Conservation (phyloP, 2,113 vertebrate species). For the Chaetura pelagica region DNA sequence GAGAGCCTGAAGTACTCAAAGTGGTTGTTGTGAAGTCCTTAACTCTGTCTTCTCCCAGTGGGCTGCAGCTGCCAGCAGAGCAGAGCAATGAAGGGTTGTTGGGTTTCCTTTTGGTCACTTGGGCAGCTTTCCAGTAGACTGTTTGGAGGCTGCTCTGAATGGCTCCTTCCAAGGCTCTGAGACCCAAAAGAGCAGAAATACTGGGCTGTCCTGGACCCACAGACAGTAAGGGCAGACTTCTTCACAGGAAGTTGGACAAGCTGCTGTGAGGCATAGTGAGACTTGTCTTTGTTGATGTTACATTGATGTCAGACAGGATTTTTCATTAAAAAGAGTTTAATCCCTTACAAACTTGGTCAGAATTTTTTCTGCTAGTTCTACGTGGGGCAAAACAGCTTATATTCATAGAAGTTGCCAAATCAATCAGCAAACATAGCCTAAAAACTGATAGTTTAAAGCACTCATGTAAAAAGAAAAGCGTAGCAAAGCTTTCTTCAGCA, state of each 20-base stretch:
- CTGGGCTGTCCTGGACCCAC: neutral
- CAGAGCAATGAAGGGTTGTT: neutral
- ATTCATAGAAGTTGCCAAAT: conserved; percentile 20
- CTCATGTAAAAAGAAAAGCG: neutral
- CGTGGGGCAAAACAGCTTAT: neutral
- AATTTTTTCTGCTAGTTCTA: neutral
- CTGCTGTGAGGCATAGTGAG: neutral
- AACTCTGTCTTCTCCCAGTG: neutral
- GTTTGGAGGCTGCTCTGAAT: neutral
- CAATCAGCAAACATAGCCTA: neutral
- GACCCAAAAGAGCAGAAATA: neutral
- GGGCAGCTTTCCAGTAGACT: neutral
- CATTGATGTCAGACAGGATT: neutral
- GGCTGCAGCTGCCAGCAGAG: neutral
- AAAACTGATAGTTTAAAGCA: conserved; percentile 48
- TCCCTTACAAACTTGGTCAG: neutral
- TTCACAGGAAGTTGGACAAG: accelerated
- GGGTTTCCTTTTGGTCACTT: neutral
- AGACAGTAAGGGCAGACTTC: neutral
- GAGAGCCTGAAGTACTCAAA: neutral
- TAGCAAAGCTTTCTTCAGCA: conserved; percentile 30
- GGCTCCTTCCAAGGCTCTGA: neutral
- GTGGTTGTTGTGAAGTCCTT: neutral
- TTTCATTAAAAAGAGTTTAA: neutral
- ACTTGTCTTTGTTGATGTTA: neutral